phyloP scores from a whole-genome alignment of 1,140 invertebrate genomes.

The Heliconius eleuchia region DNA sequence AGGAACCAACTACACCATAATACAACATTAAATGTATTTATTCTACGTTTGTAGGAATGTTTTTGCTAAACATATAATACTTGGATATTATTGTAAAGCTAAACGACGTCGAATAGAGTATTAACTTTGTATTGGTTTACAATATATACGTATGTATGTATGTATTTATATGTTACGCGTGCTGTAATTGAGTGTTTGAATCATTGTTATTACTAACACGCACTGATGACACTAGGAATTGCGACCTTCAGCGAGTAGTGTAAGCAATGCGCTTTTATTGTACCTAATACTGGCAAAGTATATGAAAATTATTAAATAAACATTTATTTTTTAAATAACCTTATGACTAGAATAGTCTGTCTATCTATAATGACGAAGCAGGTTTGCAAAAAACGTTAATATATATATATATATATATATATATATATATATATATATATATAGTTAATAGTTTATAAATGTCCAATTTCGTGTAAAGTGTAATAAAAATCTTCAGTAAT shows the following conservation, averaged over 20 bases:
- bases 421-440: too few relatives aligned
- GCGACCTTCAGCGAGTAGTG: slow-evolving; percentile 27
- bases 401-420: too few relatives aligned
- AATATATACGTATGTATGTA: neutral
- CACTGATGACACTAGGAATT: slow-evolving; percentile 17
- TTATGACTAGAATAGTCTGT: too few relatives aligned
- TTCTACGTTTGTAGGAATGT: slow-evolving; percentile 4
- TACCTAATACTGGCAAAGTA: neutral
- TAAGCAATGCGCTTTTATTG: slow-evolving; percentile 1
- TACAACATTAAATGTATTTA: slow-evolving; percentile 19
- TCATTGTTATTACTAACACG: slow-evolving; percentile 32
- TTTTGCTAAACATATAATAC: neutral
- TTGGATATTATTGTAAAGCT: neutral
- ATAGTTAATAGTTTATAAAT: too few relatives aligned
- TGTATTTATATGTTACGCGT: neutral
- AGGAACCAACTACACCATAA: slow-evolving; percentile 17
- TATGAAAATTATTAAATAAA: too few relatives aligned
- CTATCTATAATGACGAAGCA: too few relatives aligned
- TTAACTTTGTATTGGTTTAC: neutral
- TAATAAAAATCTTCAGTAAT: too few relatives aligned
- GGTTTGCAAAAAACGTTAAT: too few relatives aligned
- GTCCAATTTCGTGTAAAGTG: too few relatives aligned
- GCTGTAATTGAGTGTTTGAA: slow-evolving; percentile 3
- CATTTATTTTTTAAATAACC: too few relatives aligned
- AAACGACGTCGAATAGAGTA: neutral